phyloP scores from a whole-genome alignment of 2,797 vertebrate genomes.

The Cirrhinus mrigala region DNA sequence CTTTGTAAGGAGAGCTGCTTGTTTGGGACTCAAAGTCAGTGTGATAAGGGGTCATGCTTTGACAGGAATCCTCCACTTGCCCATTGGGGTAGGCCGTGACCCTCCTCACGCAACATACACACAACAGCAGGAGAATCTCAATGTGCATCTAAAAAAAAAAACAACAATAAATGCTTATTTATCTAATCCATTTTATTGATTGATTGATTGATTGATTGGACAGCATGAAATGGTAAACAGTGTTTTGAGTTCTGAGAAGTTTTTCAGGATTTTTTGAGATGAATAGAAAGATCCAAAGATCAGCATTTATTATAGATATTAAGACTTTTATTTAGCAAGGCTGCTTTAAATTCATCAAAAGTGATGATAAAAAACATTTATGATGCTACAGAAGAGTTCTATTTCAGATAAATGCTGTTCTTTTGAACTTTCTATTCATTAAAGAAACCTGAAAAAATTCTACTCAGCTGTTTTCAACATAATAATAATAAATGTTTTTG shows the following conservation, averaged over 20 bases:
- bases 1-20: slow-evolving; percentile 53
- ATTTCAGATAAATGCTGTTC: too few species aligned
- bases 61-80: slow-evolving; percentile 61
- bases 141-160: background rate
- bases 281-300: too few species aligned
- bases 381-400: too few species aligned
- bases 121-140: slow-evolving; percentile 7
- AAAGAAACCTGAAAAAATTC: too few species aligned
- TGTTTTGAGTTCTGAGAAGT: background rate
- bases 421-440: too few species aligned
- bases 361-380: too few species aligned
- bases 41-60: slow-evolving; percentile 62
- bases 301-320: too few species aligned
- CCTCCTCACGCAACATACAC: slow-evolving; percentile 21
- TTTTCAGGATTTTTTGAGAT: too few species aligned
- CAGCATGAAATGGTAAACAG: background rate
- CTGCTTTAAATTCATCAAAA: too few species aligned
- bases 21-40: slow-evolving; percentile 7
- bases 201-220: background rate
- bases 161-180: background rate
- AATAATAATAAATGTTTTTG: too few species aligned
- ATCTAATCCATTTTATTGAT: background rate
- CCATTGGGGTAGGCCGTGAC: slow-evolving; percentile 63
- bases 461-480: too few species aligned
- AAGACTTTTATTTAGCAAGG: too few species aligned